Evolutionary conservation across 2,888 invertebrate species (phyloP).

Genomic region (Timema cristinae): DNA sequence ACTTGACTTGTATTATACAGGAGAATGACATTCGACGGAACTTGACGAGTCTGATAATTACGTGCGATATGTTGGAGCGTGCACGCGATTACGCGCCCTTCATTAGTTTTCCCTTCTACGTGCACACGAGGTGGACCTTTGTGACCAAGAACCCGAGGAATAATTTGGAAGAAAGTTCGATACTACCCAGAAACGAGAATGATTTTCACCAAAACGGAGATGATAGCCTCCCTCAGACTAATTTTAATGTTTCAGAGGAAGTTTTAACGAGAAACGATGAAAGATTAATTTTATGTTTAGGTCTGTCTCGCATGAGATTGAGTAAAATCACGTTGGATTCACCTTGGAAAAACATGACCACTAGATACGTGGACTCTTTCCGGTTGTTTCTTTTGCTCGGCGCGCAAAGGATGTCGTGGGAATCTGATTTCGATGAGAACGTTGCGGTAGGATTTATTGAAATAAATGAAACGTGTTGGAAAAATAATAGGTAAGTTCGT

Average conservation of each 20-base stretch:
- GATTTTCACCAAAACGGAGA: no score
- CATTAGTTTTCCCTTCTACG: slow-evolving; percentile 9
- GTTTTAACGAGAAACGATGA: no score
- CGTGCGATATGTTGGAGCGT: not conserved
- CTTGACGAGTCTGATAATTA: no score
- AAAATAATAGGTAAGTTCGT: not conserved
- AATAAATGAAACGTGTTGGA: not conserved
- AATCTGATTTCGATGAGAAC: not conserved
- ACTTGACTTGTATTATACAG: no score
- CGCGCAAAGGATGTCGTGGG: not conserved
- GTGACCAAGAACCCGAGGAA: no score
- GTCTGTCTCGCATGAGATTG: not conserved
- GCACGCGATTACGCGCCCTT: slow-evolving; percentile 3
- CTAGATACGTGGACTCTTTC: not conserved
- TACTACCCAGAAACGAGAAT: no score
- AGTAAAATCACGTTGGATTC: not conserved
- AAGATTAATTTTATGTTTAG: no score
- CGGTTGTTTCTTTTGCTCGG: not conserved
- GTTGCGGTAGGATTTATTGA: not conserved
- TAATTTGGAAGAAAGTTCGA: no score
- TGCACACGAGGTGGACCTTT: slow-evolving; percentile 13
- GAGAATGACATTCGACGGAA: no score
- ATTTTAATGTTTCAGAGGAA: no score
- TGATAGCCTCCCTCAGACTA: no score
- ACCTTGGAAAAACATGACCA: not conserved